Evolutionary conservation across 2,888 invertebrate species (phyloP), one percentile per base, ranked within the genome.

Genomic region (Noctua fimbriata): DNA sequence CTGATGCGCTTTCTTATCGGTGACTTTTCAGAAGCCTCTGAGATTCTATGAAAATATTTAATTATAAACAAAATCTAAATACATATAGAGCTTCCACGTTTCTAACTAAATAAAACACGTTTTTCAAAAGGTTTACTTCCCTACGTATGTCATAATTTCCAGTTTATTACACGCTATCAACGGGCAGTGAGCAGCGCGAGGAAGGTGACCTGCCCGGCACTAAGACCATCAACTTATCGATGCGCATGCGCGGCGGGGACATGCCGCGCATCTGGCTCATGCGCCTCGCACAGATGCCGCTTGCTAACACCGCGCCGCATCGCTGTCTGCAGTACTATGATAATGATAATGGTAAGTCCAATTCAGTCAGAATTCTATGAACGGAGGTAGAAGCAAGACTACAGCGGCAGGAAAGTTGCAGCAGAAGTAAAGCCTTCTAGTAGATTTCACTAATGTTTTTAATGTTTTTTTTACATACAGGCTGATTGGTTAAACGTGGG

Each of bases 261-360:
- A 97, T 98, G 89, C 97, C 98, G 1, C 97, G 98, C 0, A 95
- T 98, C 82, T 98, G 98, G 98, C 98, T 98, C 94, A 97, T 98
- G 91, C 97, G 98, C 73, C 97, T 98, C 0, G 97, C 97, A 0
- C 98, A 98, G 94, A 97, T 98, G 93, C 98, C 98, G 0, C 98
- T 98, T 69, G 98, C 98, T 36, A 97, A 98, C 89, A 96, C 98
- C 3, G 98, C 98, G 0, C 98, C 98, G 0, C 97, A 98, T 41
- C 98, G 98, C 28, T 98, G 98, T 90, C 94, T 98, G 66, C 98
- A 98, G 93, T 98, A 98, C 91, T 97, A 97, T 90, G 97, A 97
- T 0, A 97, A 97, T 16, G 91, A 94, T 6, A 97, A 97, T 89
- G 98, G 98, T 94, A 92, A 96, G 0, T 49, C 16, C 1, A 14